A percentile compares a stretch with the other conserved stretches of the same genome.
These are phyloP conservation scores for Rhyzopertha dominica DNA, from an alignment of 1,140 invertebrate species.

Conservation along the genomic window DNA sequence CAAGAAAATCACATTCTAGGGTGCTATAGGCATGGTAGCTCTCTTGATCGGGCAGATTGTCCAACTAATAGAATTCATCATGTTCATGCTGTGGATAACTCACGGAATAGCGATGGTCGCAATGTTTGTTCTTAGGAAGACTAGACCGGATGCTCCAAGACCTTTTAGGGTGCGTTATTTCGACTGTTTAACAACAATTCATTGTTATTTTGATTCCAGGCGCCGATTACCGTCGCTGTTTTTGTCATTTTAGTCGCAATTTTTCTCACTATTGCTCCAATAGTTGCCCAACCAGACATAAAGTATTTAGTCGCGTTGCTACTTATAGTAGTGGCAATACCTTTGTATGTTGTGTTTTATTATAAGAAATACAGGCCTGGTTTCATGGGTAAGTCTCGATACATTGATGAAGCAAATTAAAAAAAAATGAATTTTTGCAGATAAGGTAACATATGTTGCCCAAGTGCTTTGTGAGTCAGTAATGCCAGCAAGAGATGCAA, in stretches of 20 bases:
- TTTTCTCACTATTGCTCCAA: conserved; percentile 72
- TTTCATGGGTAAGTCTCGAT: too few species aligned
- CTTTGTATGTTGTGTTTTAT: conserved; percentile 75
- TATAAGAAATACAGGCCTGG: too few species aligned
- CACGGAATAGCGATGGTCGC: conserved; percentile 79
- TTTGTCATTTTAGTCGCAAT: conserved; percentile 67
- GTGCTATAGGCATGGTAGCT: conserved; percentile 66
- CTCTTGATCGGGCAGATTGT: conserved; percentile 75
- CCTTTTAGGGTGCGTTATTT: conserved; percentile 73
- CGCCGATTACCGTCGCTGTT: conserved; percentile 70
- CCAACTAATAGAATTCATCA: conserved; percentile 82
- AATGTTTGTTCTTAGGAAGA: conserved; percentile 68
- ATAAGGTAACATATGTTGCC: too few species aligned
- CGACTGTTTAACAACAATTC: too few species aligned
- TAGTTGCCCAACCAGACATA: conserved; percentile 67
- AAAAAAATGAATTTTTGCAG: too few species aligned
- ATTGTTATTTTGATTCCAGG: too few species aligned
- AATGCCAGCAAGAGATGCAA: too few species aligned
- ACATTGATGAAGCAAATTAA: too few species aligned
- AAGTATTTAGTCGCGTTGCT: conserved; percentile 74
- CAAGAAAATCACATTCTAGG: too few species aligned
- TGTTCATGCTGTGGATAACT: conserved; percentile 85
- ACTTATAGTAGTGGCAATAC: conserved; percentile 66
- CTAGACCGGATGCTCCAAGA: conserved; percentile 60
- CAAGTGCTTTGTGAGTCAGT: too few species aligned